Conservation (phyloP, 2,888 invertebrate genomes). For the Calephelis perditalis region DNA sequence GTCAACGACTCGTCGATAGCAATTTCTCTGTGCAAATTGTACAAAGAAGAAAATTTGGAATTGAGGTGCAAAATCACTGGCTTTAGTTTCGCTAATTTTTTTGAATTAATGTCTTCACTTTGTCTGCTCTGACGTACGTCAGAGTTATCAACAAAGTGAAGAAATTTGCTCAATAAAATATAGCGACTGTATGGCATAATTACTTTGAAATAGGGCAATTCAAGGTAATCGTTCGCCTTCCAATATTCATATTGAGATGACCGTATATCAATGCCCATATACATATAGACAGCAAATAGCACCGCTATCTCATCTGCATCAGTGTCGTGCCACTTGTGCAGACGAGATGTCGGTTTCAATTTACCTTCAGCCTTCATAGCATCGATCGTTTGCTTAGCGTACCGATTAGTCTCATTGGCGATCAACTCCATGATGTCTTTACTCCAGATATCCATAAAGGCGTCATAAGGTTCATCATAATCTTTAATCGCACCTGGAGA, state of each 20-base stretch:
- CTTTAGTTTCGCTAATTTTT: slow-evolving; percentile 10
- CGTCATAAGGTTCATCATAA: slow-evolving; percentile 1
- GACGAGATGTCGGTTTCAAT: slow-evolving; percentile 10
- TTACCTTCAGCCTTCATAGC: slow-evolving; percentile 4
- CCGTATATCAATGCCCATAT: slow-evolving; percentile 1
- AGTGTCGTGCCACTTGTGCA: slow-evolving; percentile 2
- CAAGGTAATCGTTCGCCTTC: slow-evolving; percentile 6
- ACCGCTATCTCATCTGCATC: slow-evolving; percentile 8
- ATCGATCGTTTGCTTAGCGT: neutral
- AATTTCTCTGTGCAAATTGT: neutral
- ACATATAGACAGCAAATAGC: neutral
- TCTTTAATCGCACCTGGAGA: neutral
- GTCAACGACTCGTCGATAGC: slow-evolving; percentile 14
- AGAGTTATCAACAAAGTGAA: no score
- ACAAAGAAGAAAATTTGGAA: slow-evolving; percentile 5
- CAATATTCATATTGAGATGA: slow-evolving; percentile 5
- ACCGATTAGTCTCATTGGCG: neutral
- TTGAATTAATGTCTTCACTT: no score
- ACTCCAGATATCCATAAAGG: neutral
- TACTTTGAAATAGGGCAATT: no score
- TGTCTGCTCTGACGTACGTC: no score
- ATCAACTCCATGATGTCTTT: slow-evolving; percentile 4
- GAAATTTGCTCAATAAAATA: no score
- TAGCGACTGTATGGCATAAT: no score
- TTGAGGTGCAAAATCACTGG: slow-evolving; percentile 9